These are phyloP conservation scores for Phaonia tiefii DNA, from an alignment of 2,888 invertebrate genomes.

Conservation along the genomic window DNA sequence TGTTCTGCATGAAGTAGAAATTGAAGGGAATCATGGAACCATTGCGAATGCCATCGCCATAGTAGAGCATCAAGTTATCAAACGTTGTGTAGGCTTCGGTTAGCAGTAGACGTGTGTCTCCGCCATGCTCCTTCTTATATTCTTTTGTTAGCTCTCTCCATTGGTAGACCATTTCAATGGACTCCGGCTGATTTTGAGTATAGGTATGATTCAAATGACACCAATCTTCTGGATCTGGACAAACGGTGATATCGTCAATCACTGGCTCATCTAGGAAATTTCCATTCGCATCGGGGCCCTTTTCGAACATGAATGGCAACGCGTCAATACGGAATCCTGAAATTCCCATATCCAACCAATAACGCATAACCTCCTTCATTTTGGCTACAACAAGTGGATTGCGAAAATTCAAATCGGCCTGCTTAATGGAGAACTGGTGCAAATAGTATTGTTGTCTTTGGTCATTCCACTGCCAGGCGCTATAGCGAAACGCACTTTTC, in stretches of 20 bases:
- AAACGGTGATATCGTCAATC: slow-evolving; percentile 59
- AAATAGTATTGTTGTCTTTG: slow-evolving; percentile 86
- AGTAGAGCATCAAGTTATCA: slow-evolving; percentile 84
- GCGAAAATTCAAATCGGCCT: slow-evolving; percentile 90
- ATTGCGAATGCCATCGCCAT: slow-evolving; percentile 81
- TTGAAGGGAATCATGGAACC: slow-evolving; percentile 89
- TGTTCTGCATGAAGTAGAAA: slow-evolving; percentile 85
- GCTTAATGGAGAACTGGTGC: slow-evolving; percentile 86
- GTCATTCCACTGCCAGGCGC: slow-evolving; percentile 87
- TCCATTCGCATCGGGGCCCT: slow-evolving; percentile 83
- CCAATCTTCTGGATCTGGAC: slow-evolving; percentile 65
- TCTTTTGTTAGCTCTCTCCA: slow-evolving; percentile 84
- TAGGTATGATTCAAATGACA: slow-evolving; percentile 65
- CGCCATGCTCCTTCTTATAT: slow-evolving; percentile 77
- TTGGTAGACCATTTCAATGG: slow-evolving; percentile 84
- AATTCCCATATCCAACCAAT: slow-evolving; percentile 90
- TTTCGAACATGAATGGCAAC: slow-evolving; percentile 76
- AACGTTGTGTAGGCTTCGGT: slow-evolving; percentile 86
- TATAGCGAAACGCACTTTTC: slow-evolving; percentile 85
- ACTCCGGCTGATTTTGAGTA: slow-evolving; percentile 80
- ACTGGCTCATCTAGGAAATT: slow-evolving; percentile 82
- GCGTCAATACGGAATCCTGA: slow-evolving; percentile 93
- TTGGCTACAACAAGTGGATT: slow-evolving; percentile 85
- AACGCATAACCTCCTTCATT: slow-evolving; percentile 85
- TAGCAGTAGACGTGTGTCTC: slow-evolving; percentile 84